phyloP scores from a whole-genome alignment of 92 coral and sea anemone species.

The Phymanthus crucifer region DNA sequence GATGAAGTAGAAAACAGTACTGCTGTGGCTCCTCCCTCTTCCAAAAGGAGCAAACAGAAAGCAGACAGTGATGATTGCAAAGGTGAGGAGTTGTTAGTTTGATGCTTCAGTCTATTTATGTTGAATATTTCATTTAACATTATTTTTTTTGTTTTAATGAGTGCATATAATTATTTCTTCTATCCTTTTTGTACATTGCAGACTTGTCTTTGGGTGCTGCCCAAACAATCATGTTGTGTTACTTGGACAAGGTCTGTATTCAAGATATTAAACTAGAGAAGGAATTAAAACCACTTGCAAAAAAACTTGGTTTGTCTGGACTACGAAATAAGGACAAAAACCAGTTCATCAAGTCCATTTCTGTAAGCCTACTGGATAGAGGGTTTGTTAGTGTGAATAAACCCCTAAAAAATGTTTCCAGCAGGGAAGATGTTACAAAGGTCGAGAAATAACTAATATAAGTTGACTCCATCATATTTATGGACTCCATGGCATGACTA shows the following conservation, averaged over 20 bases:
- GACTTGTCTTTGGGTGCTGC: slow-evolving; percentile 37
- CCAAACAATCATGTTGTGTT: slow-evolving; percentile 49
- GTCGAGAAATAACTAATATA: neutral
- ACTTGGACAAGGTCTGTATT: slow-evolving; percentile 33
- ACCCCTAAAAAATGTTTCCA: neutral
- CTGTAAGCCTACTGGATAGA: neutral
- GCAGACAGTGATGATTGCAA: neutral
- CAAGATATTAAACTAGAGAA: slow-evolving; percentile 43
- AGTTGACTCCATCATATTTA: neutral
- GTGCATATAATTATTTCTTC: neutral
- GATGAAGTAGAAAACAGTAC: slow-evolving; percentile 8
- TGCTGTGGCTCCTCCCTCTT: neutral
- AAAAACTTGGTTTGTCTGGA: slow-evolving; percentile 30
- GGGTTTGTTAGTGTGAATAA: neutral
- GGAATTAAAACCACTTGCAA: slow-evolving; percentile 51
- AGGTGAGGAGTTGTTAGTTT: neutral
- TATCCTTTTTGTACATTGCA: slow-evolving; percentile 17
- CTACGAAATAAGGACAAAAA: slow-evolving; percentile 51
- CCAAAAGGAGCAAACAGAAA: slow-evolving; percentile 6
- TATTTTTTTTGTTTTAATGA: neutral
- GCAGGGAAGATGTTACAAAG: slow-evolving; percentile 8
- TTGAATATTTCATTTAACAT: neutral
- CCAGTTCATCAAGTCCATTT: slow-evolving; percentile 40
- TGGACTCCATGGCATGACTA: neutral
- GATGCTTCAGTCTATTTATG: neutral